Evolutionary conservation across 1,140 invertebrate species (phyloP).

Genomic region (Penaeus vannamei): DNA sequence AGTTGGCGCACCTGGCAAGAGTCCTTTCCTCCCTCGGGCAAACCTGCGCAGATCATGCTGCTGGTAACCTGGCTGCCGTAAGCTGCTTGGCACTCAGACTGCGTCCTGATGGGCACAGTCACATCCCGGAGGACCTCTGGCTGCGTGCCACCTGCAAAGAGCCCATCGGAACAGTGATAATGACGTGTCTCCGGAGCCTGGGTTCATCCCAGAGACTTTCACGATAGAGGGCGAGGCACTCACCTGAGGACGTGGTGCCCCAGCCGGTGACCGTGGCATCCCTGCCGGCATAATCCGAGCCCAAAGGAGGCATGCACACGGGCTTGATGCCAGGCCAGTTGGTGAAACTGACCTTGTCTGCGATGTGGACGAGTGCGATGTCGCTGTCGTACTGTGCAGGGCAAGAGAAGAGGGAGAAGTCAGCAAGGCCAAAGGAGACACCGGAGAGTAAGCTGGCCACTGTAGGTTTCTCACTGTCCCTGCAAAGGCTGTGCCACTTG

Average conservation of each 20-base stretch:
- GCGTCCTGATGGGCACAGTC: not conserved
- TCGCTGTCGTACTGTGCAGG: conserved; percentile 2
- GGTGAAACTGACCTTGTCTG: not conserved
- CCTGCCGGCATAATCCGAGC: conserved; percentile 34
- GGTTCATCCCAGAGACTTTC: too few species aligned
- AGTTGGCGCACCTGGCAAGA: conserved; percentile 44
- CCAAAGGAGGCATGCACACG: not conserved
- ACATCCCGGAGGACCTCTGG: not conserved
- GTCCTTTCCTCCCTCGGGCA: conserved; percentile 12
- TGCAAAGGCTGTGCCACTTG: too few species aligned
- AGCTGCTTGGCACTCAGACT: not conserved
- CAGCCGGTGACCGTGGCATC: conserved; percentile 80
- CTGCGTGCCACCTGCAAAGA: conserved; percentile 3
- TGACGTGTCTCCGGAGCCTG: too few species aligned
- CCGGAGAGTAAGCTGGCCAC: too few species aligned
- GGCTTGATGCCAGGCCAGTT: conserved; percentile 6
- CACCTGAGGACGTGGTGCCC: conserved; percentile 75
- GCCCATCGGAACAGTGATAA: not conserved
- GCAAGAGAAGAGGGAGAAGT: not conserved
- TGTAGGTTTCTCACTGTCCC: too few species aligned
- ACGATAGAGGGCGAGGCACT: not conserved
- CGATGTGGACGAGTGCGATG: not conserved
- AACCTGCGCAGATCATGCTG: conserved; percentile 46
- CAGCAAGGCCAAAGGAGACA: not conserved
- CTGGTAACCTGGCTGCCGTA: conserved; percentile 21